phyloP scores from a whole-genome alignment of 2,797 vertebrate genomes.

The Scarus forsteni region DNA sequence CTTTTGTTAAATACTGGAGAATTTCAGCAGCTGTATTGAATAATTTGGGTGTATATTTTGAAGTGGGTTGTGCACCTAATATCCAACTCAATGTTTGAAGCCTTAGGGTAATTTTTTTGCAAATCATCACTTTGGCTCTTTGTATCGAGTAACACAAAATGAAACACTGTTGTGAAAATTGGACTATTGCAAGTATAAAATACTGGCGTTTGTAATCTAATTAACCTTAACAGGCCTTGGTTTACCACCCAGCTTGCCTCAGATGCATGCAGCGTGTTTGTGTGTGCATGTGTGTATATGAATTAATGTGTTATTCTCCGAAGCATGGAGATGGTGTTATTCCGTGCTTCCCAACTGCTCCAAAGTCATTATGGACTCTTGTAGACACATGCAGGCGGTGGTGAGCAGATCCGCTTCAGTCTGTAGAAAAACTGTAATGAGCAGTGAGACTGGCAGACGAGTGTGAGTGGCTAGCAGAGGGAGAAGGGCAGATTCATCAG shows the following conservation, averaged over 20 bases:
- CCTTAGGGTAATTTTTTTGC: conserved; percentile 54
- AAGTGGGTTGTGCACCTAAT: conserved; percentile 29
- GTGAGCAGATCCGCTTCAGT: conserved; percentile 68
- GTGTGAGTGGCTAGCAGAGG: conserved; percentile 78
- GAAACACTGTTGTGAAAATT: conserved; percentile 36
- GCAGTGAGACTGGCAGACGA: conserved; percentile 75
- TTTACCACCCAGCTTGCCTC: conserved; percentile 46
- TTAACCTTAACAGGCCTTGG: conserved; percentile 60
- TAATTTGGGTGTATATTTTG: conserved; percentile 33
- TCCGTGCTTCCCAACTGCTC: conserved; percentile 66
- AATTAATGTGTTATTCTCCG: conserved; percentile 29
- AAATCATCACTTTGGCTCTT: conserved; percentile 56
- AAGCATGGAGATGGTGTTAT: conserved; percentile 45
- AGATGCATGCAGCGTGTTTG: conserved; percentile 23
- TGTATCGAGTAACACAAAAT: conserved; percentile 36
- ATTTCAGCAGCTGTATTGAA: conserved; percentile 32
- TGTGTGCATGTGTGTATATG: conserved; percentile 8
- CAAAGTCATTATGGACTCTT: conserved; percentile 73
- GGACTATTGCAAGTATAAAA: conserved; percentile 51
- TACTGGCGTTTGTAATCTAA: conserved; percentile 50
- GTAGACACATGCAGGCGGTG: conserved; percentile 67
- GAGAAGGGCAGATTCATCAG: conserved; percentile 83
- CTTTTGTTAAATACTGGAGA: conserved; percentile 23
- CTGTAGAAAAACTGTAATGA: conserved; percentile 70
- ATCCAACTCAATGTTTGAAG: conserved; percentile 44